phyloP scores from a whole-genome alignment of 2,113 vertebrate genomes.

The Siniperca knerii region DNA sequence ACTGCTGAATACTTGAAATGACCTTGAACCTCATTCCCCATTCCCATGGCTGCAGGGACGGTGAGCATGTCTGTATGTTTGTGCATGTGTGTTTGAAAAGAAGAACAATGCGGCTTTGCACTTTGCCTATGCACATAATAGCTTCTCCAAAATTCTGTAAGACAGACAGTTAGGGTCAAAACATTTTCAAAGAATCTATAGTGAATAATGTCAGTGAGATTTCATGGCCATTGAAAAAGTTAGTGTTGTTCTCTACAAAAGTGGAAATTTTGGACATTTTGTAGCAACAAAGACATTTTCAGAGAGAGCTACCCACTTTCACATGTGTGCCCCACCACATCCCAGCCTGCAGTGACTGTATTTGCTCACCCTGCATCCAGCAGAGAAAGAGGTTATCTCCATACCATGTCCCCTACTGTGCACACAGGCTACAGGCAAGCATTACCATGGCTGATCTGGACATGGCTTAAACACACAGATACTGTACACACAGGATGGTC shows the following conservation, averaged over 20 bases:
- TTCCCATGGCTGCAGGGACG: slow-evolving; percentile 79
- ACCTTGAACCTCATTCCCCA: slow-evolving; percentile 83
- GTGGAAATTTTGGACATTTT: background rate
- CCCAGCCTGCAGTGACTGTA: slow-evolving; percentile 20
- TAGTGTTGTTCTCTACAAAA: background rate
- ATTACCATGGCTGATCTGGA: slow-evolving; percentile 56
- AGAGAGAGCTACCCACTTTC: slow-evolving; percentile 3
- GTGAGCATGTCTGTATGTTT: slow-evolving; percentile 62
- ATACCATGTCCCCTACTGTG: slow-evolving; percentile 62
- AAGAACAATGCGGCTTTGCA: slow-evolving; percentile 62
- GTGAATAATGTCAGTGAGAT: background rate
- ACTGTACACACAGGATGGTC: slow-evolving; percentile 58
- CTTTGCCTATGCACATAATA: slow-evolving; percentile 42
- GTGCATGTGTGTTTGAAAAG: slow-evolving; percentile 46
- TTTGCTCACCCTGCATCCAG: slow-evolving; percentile 63
- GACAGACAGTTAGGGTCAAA: background rate
- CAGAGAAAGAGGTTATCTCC: slow-evolving; percentile 53
- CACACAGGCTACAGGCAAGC: slow-evolving; percentile 61
- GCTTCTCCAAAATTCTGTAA: slow-evolving; percentile 22
- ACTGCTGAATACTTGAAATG: slow-evolving; percentile 80
- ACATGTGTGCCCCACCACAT: background rate
- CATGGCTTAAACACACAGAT: slow-evolving; percentile 67
- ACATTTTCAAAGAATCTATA: slow-evolving; percentile 7
- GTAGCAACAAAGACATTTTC: background rate
- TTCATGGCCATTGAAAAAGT: background rate